Evolutionary conservation across 1,140 invertebrate genomes (phyloP).

Genomic region (Drosophila jambulina): DNA sequence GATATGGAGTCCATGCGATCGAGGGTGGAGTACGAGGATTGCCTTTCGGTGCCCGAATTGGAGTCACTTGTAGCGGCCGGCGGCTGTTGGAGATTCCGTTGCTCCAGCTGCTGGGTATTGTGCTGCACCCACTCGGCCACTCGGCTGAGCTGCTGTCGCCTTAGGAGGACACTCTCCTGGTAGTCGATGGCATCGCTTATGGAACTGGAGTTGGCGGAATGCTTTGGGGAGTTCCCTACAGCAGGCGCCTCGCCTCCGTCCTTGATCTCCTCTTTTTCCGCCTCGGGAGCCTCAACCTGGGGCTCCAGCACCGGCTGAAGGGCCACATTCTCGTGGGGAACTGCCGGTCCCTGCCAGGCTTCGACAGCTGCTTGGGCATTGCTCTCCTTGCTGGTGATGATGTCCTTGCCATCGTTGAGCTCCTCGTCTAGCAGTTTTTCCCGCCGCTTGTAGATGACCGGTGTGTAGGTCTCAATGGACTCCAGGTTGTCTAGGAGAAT

Average conservation of each 20-base stretch:
- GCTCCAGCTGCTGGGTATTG: slow-evolving; percentile 85
- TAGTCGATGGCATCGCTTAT: slow-evolving; percentile 78
- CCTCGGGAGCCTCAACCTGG: slow-evolving; percentile 57
- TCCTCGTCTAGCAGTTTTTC: slow-evolving; percentile 81
- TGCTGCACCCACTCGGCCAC: slow-evolving; percentile 90
- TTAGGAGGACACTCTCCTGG: slow-evolving; percentile 84
- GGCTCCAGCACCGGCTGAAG: slow-evolving; percentile 72
- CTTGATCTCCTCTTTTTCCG: slow-evolving; percentile 43
- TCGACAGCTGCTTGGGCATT: slow-evolving; percentile 68
- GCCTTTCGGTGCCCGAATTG: slow-evolving; percentile 71
- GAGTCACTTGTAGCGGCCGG: slow-evolving; percentile 58
- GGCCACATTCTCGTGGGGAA: slow-evolving; percentile 59
- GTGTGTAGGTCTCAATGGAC: slow-evolving; percentile 87
- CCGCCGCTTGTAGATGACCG: slow-evolving; percentile 89
- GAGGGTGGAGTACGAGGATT: slow-evolving; percentile 78
- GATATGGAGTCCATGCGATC: slow-evolving; percentile 83
- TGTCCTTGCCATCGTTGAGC: slow-evolving; percentile 83
- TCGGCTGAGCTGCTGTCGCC: slow-evolving; percentile 88
- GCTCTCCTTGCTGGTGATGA: slow-evolving; percentile 82
- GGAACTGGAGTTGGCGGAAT: slow-evolving; percentile 79
- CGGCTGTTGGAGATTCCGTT: slow-evolving; percentile 66
- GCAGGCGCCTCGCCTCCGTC: neutral
- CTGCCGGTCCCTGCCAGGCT: slow-evolving; percentile 63
- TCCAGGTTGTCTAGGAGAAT: slow-evolving; percentile 91
- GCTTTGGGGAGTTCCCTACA: slow-evolving; percentile 56